Percentiles rank a stretch among this genome's conserved stretches.
phyloP scores from a whole-genome alignment of 2,888 invertebrate species.

The Deilephila elpenor region DNA sequence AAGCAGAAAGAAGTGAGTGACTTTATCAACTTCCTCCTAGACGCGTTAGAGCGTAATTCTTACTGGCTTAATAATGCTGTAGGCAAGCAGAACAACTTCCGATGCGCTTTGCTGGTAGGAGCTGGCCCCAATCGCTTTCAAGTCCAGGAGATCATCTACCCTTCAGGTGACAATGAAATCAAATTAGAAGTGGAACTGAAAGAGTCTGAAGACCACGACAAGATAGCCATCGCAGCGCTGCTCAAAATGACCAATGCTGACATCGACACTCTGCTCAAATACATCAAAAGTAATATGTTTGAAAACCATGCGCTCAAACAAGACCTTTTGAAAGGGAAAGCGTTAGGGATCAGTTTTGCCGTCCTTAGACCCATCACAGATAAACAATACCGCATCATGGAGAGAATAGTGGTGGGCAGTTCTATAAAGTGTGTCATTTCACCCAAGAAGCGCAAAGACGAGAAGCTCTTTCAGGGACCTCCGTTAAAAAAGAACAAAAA shows the following conservation, averaged over 20 bases:
- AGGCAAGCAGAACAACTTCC: slow-evolving; percentile 66
- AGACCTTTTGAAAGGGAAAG: slow-evolving; percentile 70
- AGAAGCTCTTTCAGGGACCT: slow-evolving; percentile 56
- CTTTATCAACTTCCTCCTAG: slow-evolving; percentile 69
- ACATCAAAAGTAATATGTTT: slow-evolving; percentile 64
- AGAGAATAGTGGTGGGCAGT: slow-evolving; percentile 66
- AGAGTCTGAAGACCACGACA: slow-evolving; percentile 75
- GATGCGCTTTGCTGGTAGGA: slow-evolving; percentile 71
- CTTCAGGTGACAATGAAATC: slow-evolving; percentile 60
- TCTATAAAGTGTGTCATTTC: slow-evolving; percentile 55
- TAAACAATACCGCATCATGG: slow-evolving; percentile 69
- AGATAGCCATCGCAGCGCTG: slow-evolving; percentile 72
- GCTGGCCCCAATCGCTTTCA: slow-evolving; percentile 77
- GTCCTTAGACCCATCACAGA: slow-evolving; percentile 68
- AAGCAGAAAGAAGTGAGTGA: slow-evolving; percentile 72
- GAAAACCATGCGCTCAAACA: slow-evolving; percentile 64
- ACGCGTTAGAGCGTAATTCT: slow-evolving; percentile 68
- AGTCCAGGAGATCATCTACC: slow-evolving; percentile 74
- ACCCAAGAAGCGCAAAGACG: slow-evolving; percentile 61
- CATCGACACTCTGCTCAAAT: slow-evolving; percentile 64
- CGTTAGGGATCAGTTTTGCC: slow-evolving; percentile 69
- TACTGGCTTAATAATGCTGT: slow-evolving; percentile 71
- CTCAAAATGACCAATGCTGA: slow-evolving; percentile 63
- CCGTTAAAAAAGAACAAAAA: slow-evolving; percentile 65
- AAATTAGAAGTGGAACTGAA: slow-evolving; percentile 71